Conservation (phyloP, 2,797 vertebrate species). For the Sus cebifrons region DNA sequence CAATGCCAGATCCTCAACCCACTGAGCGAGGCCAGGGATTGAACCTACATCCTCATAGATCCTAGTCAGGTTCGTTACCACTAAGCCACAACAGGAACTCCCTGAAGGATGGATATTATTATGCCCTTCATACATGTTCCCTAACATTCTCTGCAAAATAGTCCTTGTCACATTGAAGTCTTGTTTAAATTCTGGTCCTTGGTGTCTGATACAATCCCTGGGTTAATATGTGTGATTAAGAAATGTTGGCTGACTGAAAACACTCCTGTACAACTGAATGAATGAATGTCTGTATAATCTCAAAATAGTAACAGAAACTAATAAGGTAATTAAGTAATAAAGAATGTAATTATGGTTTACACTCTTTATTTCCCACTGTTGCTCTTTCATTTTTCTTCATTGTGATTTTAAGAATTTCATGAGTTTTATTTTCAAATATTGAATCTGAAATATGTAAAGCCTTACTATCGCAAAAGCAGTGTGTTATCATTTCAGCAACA, state of each 20-base stretch:
- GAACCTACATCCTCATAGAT: too few species aligned
- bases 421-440: constrained; percentile 18
- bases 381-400: neutral
- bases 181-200: neutral
- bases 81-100: too few species aligned
- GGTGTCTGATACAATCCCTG: neutral
- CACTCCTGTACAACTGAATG: neutral
- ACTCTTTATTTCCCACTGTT: neutral
- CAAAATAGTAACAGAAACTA: neutral
- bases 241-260: neutral
- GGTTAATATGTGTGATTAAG: neutral
- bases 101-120: too few species aligned
- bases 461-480: neutral
- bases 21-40: too few species aligned
- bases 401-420: neutral
- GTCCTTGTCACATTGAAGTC: neutral
- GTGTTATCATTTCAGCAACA: neutral
- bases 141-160: neutral
- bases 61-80: too few species aligned
- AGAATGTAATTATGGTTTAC: neutral
- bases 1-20: too few species aligned
- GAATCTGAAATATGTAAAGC: neutral
- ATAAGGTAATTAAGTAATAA: neutral
- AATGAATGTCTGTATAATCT: neutral
- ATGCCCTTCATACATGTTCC: neutral